Evolutionary conservation across 2,797 vertebrate species (phyloP).

Genomic region (Benthosema pterotum): DNA sequence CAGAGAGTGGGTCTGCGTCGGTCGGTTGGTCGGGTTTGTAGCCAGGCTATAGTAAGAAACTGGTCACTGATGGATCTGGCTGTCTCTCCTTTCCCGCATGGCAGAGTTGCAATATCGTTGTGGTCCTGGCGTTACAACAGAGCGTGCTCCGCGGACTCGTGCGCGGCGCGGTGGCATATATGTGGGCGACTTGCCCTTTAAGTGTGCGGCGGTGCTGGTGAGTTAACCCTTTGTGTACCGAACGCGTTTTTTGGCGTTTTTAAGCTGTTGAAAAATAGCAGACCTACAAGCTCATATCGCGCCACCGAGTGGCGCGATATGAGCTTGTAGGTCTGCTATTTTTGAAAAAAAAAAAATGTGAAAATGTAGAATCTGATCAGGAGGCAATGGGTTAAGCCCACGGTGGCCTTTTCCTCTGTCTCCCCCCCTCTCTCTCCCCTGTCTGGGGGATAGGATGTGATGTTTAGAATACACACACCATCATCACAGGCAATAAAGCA

Average conservation of each 20-base stretch:
- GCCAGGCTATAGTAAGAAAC: too few species aligned
- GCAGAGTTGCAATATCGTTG: background rate
- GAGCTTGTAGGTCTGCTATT: too few species aligned
- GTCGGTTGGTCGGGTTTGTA: too few species aligned
- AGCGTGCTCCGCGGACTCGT: slow-evolving; percentile 56
- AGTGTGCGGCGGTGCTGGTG: slow-evolving; percentile 68
- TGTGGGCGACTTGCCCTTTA: slow-evolving; percentile 77
- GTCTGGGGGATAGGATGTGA: slow-evolving; percentile 69
- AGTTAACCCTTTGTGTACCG: slow-evolving; percentile 22
- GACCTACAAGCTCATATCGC: too few species aligned
- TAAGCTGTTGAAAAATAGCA: too few species aligned
- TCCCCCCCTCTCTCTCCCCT: slow-evolving; percentile 56
- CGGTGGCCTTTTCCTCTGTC: slow-evolving; percentile 71
- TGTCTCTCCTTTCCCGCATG: too few species aligned
- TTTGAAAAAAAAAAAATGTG: too few species aligned
- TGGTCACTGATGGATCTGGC: too few species aligned
- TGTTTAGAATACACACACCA: slow-evolving; percentile 51
- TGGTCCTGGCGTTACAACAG: slow-evolving; percentile 44
- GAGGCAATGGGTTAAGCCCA: slow-evolving; percentile 38
- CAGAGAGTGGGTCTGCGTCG: too few species aligned
- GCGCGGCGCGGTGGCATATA: slow-evolving; percentile 58
- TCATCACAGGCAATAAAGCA: slow-evolving; percentile 55
- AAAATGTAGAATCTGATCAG: too few species aligned
- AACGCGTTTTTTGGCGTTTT: too few species aligned
- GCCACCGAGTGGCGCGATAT: too few species aligned